Evolutionary conservation across 1,140 invertebrate genomes (phyloP).

Genomic region (Oryzaephilus surinamensis): DNA sequence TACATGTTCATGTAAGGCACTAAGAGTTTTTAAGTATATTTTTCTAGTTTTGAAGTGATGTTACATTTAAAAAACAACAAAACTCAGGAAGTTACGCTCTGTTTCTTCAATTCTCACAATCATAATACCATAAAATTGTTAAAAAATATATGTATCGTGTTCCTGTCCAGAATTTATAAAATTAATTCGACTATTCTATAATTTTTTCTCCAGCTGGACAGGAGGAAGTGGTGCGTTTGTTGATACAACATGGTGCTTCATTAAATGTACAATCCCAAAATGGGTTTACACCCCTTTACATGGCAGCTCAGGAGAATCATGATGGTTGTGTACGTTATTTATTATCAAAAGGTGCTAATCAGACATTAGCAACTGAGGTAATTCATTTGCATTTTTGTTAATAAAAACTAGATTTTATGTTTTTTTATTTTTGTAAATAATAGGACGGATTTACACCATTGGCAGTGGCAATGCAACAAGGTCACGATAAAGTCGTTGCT

Average conservation of each 20-base stretch:
- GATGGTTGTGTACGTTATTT: slow-evolving; percentile 89
- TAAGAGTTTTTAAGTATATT: too few relatives aligned
- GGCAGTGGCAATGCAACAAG: slow-evolving; percentile 97
- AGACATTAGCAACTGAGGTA: slow-evolving; percentile 93
- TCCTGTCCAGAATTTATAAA: slow-evolving; percentile 1
- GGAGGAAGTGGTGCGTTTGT: slow-evolving; percentile 83
- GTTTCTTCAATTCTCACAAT: slow-evolving; percentile 8
- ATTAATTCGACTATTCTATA: slow-evolving; percentile 2
- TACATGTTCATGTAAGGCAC: too few relatives aligned
- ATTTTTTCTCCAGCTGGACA: slow-evolving; percentile 67
- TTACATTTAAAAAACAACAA: too few relatives aligned
- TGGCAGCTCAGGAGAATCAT: slow-evolving; percentile 99
- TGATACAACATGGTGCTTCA: slow-evolving; percentile 81
- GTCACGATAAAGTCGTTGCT: slow-evolving; percentile 95
- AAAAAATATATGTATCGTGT: background rate
- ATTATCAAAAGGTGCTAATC: slow-evolving; percentile 88
- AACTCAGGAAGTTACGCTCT: slow-evolving; percentile 14
- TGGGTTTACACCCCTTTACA: slow-evolving; percentile 97
- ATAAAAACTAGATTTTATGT: background rate
- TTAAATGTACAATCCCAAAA: slow-evolving; percentile 96
- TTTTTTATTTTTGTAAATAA: too few relatives aligned
- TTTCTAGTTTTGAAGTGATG: too few relatives aligned
- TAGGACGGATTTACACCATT: slow-evolving; percentile 97
- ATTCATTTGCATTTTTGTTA: slow-evolving; percentile 9
- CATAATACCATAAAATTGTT: too few relatives aligned